Evolutionary conservation across 2,797 vertebrate genomes (phyloP), one percentile per base, ranked within the genome.

Genomic region (Myripristis jacobus): DNA sequence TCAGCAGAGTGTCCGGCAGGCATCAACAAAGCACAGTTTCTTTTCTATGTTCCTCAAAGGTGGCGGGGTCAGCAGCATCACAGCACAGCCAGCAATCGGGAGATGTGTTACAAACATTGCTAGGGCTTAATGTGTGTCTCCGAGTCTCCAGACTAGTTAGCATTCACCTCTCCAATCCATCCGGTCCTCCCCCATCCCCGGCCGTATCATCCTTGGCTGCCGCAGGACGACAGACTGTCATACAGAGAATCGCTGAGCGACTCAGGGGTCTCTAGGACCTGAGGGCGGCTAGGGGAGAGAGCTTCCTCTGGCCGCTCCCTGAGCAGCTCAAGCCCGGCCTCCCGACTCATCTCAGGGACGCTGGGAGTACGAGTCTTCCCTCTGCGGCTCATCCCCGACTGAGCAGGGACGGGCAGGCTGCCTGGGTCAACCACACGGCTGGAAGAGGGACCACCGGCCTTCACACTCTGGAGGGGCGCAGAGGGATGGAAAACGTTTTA

Each of bases 141-240:
- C 18, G 9, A 25, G 57, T 46, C 16, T 65, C 41, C 12, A 29
- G 51, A 46, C 36, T 34, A 13, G 44, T 38, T 38, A 71, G 65
- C 38, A 19, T 27, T 7, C n/a, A 18, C 51, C 64, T 29, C 58
- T 61, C 54, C 36, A 0, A n/a, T 48, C 54, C 50, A 46, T 44
- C 31, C 21, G 3, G 2, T 15, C 8, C 51, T 2, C 18, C 43
- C 24, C 16, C 0, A 2, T 29, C 51, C 60, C 41, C 4, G 31
- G 31, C 27, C 0, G 38, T 44, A 34, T 97, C 92, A 98, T 83
- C 97, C 97, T 83, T 99, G 97, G 92, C 97, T 99, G 80, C 97
- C 97, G 43, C 97, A 98, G 71, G 97, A 98, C 0, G 97, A 98
- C 62, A 98, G 94, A 16, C 96, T 97, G 93, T 98, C 97, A n/a